A percentile compares a stretch with the other conserved stretches of the same genome.
phyloP scores from a whole-genome alignment of 2,113 vertebrate genomes.

The Phalacrocorax pelagicus region DNA sequence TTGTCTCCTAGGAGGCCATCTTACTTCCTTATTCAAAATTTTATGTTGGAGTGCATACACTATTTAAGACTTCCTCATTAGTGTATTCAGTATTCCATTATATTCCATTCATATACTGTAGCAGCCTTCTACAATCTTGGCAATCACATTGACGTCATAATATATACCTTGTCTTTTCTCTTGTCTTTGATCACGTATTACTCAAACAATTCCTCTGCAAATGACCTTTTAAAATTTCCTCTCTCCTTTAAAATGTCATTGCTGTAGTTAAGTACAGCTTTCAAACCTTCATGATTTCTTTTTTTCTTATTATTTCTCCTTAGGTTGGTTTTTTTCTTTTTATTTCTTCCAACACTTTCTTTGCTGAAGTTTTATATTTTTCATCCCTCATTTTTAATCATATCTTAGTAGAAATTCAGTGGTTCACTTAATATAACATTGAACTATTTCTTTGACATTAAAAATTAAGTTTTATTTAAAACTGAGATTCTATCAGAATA shows the following conservation, averaged over 20 bases:
- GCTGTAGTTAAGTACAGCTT: background rate
- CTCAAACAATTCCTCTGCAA: background rate
- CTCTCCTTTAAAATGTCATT: background rate
- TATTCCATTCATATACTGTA: background rate
- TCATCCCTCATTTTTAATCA: background rate
- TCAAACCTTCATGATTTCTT: background rate
- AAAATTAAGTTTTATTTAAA: background rate
- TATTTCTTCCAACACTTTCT: background rate
- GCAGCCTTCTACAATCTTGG: background rate
- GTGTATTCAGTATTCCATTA: no score
- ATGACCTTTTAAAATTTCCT: background rate
- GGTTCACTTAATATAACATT: background rate
- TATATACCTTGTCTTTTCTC: background rate
- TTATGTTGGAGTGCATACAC: background rate
- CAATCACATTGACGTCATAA: background rate
- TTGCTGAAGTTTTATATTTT: background rate
- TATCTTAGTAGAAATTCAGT: background rate
- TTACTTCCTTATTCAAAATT: background rate
- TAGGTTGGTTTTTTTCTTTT: background rate
- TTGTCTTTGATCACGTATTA: background rate
- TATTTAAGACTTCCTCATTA: background rate
- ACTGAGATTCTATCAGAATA: background rate
- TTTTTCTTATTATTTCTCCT: background rate
- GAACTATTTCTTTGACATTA: background rate
- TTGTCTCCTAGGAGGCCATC: slow-evolving; percentile 7